Percentiles rank a stretch among this genome's conserved stretches.
These are phyloP conservation scores for Aporophyla nigra DNA, from an alignment of 2,888 invertebrate species.

Conservation along the genomic window DNA sequence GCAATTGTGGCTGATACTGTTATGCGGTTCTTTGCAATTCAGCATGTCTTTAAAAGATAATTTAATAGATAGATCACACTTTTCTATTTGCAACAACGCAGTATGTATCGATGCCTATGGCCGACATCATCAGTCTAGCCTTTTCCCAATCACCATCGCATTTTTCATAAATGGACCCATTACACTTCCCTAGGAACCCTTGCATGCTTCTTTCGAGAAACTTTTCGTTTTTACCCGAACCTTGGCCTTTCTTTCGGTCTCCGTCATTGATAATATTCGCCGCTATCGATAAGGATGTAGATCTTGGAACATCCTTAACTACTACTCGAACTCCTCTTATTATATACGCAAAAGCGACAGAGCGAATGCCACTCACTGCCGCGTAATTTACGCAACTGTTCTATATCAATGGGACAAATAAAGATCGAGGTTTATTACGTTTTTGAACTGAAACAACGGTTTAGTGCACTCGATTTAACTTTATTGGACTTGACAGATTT, in stretches of 20 bases:
- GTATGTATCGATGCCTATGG: background rate
- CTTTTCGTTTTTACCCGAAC: background rate
- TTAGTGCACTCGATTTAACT: slow-evolving; percentile 33
- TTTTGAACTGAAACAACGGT: slow-evolving; percentile 24
- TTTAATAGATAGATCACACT: slow-evolving; percentile 22
- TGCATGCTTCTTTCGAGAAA: background rate
- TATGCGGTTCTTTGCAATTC: slow-evolving; percentile 12
- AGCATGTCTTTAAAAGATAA: slow-evolving; percentile 27
- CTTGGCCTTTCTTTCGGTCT: background rate
- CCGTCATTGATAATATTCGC: background rate
- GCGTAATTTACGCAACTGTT: slow-evolving; percentile 29
- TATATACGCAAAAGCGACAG: no score
- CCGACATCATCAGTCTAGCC: no score
- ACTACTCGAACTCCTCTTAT: slow-evolving; percentile 30
- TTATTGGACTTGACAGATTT: slow-evolving; percentile 16
- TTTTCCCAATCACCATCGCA: no score
- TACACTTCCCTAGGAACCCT: background rate
- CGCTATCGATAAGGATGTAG: background rate
- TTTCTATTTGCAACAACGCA: background rate
- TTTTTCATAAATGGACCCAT: no score
- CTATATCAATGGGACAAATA: slow-evolving; percentile 26
- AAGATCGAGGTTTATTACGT: slow-evolving; percentile 38
- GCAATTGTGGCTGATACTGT: slow-evolving; percentile 17
- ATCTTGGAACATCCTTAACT: background rate
- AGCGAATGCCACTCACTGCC: slow-evolving; percentile 21